These are phyloP conservation scores for Meteorus colon DNA, from an alignment of 2,888 invertebrate species.

Conservation along the genomic window DNA sequence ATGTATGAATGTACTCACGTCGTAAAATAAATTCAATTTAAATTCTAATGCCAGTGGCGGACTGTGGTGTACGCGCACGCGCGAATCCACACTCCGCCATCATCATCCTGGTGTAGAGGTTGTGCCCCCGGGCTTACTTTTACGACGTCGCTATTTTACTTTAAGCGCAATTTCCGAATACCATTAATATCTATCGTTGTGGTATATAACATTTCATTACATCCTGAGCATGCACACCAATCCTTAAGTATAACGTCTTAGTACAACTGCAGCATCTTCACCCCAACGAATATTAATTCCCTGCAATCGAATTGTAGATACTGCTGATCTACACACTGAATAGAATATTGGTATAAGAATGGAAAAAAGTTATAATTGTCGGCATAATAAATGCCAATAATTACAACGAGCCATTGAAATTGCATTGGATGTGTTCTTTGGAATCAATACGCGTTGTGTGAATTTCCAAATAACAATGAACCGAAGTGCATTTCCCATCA, in stretches of 20 bases:
- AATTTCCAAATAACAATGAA: neutral
- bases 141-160: constrained; percentile 51
- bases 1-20: constrained; percentile 42
- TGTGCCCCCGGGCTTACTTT: constrained; percentile 46
- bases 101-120: constrained; percentile 25
- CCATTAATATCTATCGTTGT: constrained; percentile 52
- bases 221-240: constrained; percentile 10
- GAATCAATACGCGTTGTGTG: too few species aligned
- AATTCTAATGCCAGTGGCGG: constrained; percentile 49
- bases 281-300: neutral
- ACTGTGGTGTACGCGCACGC: constrained; percentile 39
- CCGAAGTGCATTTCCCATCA: neutral
- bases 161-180: constrained; percentile 53
- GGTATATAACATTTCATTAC: constrained; percentile 50
- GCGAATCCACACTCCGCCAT: constrained; percentile 27
- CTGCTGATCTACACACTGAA: too few species aligned
- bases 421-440: neutral
- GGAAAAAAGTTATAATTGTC: too few species aligned
- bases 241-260: constrained; percentile 23
- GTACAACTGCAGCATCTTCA: neutral
- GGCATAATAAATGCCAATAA: too few species aligned
- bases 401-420: neutral
- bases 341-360: too few species aligned
- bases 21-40: constrained; percentile 54
- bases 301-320: neutral